Evolutionary conservation across 2,113 vertebrate genomes (phyloP).

Genomic region (Dolichallabes microphthalmus): DNA sequence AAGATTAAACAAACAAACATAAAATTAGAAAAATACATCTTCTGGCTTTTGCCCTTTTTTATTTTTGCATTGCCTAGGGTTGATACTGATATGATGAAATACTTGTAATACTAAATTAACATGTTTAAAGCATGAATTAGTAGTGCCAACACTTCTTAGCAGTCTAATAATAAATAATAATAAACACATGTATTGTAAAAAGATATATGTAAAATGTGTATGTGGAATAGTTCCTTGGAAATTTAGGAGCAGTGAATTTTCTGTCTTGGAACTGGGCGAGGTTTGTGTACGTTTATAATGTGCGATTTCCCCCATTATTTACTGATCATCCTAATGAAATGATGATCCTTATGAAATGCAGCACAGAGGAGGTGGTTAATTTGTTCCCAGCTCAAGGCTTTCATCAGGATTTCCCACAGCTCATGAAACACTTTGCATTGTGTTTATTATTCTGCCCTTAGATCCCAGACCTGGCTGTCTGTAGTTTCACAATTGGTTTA

Average conservation of each 20-base stretch:
- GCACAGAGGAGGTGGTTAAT: constrained; percentile 3
- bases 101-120: not conserved
- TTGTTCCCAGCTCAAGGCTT: constrained; percentile 2
- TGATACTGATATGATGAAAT: too few species aligned
- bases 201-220: not conserved
- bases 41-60: too few species aligned
- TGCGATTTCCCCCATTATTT: not conserved
- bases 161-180: not conserved
- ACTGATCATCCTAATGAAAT: not conserved
- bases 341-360: constrained; percentile 6
- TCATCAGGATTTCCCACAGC: not conserved
- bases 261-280: not conserved
- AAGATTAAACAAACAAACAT: too few species aligned
- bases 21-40: too few species aligned
- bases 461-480: not conserved
- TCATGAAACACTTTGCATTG: not conserved
- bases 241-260: not conserved
- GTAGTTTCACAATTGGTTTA: not conserved
- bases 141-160: not conserved
- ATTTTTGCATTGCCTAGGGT: too few species aligned
- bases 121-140: not conserved
- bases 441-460: not conserved
- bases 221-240: not conserved
- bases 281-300: not conserved
- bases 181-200: not conserved